These are phyloP conservation scores for Lycocerus yunnanus DNA, from an alignment of 2,888 invertebrate genomes.

Conservation along the genomic window DNA sequence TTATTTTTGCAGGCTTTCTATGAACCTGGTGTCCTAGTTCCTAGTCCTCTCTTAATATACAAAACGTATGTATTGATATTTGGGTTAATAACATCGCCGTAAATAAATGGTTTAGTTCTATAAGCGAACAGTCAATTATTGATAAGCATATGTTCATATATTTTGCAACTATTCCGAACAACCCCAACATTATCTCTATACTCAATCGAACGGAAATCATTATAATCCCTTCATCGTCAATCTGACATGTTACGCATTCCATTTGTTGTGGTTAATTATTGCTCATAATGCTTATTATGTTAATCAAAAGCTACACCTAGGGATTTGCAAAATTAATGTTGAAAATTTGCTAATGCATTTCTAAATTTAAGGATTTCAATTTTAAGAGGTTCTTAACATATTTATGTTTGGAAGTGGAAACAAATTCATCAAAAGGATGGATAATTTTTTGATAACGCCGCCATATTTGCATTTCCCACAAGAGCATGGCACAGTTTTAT, in stretches of 20 bases:
- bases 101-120: background rate
- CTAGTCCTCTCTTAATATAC: too few species aligned
- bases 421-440: too few species aligned
- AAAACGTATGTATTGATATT: too few species aligned
- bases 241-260: constrained; percentile 15
- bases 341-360: background rate
- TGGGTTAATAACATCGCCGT: background rate
- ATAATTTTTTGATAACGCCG: background rate
- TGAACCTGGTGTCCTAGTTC: too few species aligned
- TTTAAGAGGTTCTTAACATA: too few species aligned
- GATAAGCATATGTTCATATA: constrained; percentile 36
- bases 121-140: constrained; percentile 34
- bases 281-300: constrained; percentile 15
- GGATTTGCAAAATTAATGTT: background rate
- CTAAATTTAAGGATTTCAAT: background rate
- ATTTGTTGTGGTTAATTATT: constrained; percentile 14
- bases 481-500: background rate
- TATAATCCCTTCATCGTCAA: constrained; percentile 15
- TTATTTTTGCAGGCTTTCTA: too few species aligned
- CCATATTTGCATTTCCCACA: background rate
- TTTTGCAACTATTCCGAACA: constrained; percentile 20
- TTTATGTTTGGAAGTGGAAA: too few species aligned
- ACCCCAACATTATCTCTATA: constrained; percentile 12
- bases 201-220: constrained; percentile 25
- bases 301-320: constrained; percentile 9